A percentile compares a stretch with the other conserved stretches of the same genome.
Conservation (phyloP, 2,113 vertebrate species). For the Pelvicachromis taeniatus region DNA sequence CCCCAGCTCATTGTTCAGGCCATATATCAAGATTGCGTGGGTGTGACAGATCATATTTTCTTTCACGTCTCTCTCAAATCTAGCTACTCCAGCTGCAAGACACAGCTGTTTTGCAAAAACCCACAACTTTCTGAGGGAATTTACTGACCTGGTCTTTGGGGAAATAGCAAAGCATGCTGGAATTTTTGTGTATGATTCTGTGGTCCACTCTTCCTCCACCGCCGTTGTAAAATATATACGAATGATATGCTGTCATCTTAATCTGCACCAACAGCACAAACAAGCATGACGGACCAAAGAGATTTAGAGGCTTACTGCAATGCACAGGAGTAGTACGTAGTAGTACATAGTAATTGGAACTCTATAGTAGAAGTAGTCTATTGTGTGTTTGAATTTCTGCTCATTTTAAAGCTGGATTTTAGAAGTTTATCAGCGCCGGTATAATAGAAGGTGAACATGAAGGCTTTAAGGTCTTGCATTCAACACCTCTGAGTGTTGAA, state of each 20-base stretch:
- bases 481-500: not conserved
- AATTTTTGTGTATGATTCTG: not conserved
- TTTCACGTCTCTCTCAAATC: not conserved
- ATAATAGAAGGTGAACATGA: slow-evolving; percentile 9
- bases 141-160: not conserved
- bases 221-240: not conserved
- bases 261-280: not conserved
- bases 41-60: not conserved
- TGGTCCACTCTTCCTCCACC: not conserved
- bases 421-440: not conserved
- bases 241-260: not conserved
- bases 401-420: not conserved
- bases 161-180: not conserved
- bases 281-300: not conserved
- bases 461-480: not conserved
- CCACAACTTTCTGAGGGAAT: not conserved
- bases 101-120: not conserved
- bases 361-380: not conserved
- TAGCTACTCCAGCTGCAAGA: not conserved
- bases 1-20: not conserved
- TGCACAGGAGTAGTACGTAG: not conserved
- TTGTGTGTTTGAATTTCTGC: not conserved
- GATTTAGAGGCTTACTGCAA: not conserved
- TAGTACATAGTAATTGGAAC: not conserved
- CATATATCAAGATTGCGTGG: not conserved